Conservation (phyloP, 2,888 invertebrate species). For the Dendrolimus houi region DNA sequence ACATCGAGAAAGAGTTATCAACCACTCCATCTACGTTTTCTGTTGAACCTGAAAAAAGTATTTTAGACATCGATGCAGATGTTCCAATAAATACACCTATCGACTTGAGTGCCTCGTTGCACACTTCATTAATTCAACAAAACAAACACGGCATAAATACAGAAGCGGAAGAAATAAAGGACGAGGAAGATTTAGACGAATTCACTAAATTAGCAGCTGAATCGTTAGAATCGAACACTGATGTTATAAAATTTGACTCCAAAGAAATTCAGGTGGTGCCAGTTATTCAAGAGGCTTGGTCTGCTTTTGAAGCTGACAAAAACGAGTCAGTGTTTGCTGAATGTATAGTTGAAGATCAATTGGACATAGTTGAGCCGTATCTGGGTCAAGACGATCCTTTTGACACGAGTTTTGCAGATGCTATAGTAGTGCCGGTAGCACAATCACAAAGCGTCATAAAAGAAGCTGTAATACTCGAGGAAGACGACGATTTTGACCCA, state of each 20-base stretch:
- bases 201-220: slow-evolving; percentile 87
- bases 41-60: slow-evolving; percentile 81
- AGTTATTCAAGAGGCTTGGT: slow-evolving; percentile 77
- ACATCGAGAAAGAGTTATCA: slow-evolving; percentile 51
- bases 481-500: slow-evolving; percentile 79
- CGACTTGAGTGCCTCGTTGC: slow-evolving; percentile 81
- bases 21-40: slow-evolving; percentile 33
- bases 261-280: slow-evolving; percentile 55
- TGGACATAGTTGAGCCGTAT: slow-evolving; percentile 63
- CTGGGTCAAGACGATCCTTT: slow-evolving; percentile 86
- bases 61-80: slow-evolving; percentile 85
- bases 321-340: slow-evolving; percentile 63
- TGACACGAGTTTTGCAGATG: slow-evolving; percentile 89
- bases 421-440: slow-evolving; percentile 74
- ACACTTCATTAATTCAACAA: slow-evolving; percentile 70
- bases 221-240: slow-evolving; percentile 78
- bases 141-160: slow-evolving; percentile 35
- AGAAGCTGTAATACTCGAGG: slow-evolving; percentile 54
- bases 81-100: slow-evolving; percentile 81
- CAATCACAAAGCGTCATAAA: slow-evolving; percentile 55
- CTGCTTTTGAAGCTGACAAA: slow-evolving; percentile 78
- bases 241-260: slow-evolving; percentile 61
- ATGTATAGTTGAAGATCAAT: slow-evolving; percentile 62
- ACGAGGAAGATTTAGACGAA: slow-evolving; percentile 84
- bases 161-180: slow-evolving; percentile 20